Conservation (phyloP, 1,140 invertebrate genomes). For the Penaeus japonicus region DNA sequence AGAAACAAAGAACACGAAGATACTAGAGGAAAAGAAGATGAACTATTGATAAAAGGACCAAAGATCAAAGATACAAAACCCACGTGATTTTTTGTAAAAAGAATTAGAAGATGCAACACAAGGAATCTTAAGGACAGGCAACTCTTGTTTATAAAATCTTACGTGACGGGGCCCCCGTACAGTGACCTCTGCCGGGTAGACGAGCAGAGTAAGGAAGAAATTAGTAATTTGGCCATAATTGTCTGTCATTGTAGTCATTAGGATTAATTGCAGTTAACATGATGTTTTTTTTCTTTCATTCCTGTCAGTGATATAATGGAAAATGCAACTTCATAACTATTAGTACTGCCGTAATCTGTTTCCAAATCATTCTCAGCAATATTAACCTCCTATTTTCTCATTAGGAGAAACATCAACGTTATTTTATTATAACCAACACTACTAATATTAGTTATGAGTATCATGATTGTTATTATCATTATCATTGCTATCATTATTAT, state of each 20-base stretch:
- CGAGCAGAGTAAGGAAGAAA: too few species aligned
- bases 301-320: background rate
- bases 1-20: too few species aligned
- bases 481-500: background rate
- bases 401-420: background rate
- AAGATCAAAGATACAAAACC: too few species aligned
- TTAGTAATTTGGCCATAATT: too few species aligned
- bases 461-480: background rate
- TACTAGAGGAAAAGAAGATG: too few species aligned
- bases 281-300: background rate
- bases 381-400: background rate
- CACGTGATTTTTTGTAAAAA: too few species aligned
- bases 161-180: too few species aligned
- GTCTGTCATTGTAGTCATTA: background rate
- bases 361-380: background rate
- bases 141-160: too few species aligned
- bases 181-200: too few species aligned
- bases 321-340: background rate
- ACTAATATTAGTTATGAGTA: background rate
- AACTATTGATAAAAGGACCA: too few species aligned
- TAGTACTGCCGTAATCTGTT: background rate
- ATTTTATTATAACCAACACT: background rate
- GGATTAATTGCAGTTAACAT: background rate
- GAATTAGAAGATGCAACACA: too few species aligned
- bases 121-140: too few species aligned